A percentile compares a stretch with the other conserved stretches of the same genome.
Evolutionary conservation across 1,140 invertebrate genomes (phyloP).

Genomic region (Propsilocerus akamusi): DNA sequence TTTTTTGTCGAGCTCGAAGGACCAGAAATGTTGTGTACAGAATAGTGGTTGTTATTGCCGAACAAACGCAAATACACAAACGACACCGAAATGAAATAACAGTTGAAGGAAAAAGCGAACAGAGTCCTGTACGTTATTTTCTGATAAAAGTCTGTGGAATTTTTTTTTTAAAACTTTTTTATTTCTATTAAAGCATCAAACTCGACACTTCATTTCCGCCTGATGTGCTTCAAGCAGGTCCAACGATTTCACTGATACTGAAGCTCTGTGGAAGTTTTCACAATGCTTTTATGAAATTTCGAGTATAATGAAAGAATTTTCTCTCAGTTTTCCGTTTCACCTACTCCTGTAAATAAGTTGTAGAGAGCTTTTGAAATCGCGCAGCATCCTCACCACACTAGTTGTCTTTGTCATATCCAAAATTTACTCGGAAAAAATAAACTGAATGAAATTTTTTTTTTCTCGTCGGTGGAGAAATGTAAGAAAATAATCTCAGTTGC

Average conservation of each 20-base stretch:
- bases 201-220: neutral
- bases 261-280: neutral
- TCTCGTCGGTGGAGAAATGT: neutral
- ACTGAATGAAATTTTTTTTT: neutral
- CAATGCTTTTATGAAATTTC: neutral
- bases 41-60: too few species aligned
- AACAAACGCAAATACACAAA: too few species aligned
- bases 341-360: neutral
- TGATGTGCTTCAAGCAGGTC: neutral
- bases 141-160: neutral
- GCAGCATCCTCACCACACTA: neutral
- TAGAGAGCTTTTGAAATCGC: neutral
- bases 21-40: too few species aligned
- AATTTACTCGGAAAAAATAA: neutral
- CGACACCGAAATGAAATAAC: too few species aligned
- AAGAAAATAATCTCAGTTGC: neutral
- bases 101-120: neutral
- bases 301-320: neutral
- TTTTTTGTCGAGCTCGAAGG: too few species aligned
- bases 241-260: constrained; percentile 1
- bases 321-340: neutral
- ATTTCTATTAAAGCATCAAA: too few species aligned
- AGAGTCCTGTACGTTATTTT: neutral
- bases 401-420: neutral
- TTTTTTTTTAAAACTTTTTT: neutral